Percentiles rank a stretch among this genome's conserved stretches.
Conservation (phyloP, 1,140 invertebrate species). For the Idris sp. region DNA sequence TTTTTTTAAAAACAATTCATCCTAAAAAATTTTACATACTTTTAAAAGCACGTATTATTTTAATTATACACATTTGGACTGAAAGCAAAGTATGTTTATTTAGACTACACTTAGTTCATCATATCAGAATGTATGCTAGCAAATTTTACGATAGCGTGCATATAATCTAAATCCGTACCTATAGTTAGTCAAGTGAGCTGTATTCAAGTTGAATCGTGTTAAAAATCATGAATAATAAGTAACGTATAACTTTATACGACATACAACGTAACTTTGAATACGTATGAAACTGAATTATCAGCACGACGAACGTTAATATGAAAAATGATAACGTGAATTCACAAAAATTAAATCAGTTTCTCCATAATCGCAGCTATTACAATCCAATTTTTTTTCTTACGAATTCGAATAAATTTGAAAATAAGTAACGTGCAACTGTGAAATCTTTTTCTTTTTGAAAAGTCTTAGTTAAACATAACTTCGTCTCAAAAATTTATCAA, state of each 20-base stretch:
- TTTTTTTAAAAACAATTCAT: no score
- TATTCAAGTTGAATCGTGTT: constrained; percentile 17
- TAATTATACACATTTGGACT: no score
- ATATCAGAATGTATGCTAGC: neutral
- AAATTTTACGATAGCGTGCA: constrained; percentile 16
- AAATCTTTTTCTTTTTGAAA: constrained; percentile 18
- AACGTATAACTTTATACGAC: constrained; percentile 6
- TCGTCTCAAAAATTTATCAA: constrained; percentile 20
- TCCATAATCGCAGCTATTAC: neutral
- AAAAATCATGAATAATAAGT: constrained; percentile 37
- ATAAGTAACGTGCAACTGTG: neutral
- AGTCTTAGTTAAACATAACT: constrained; percentile 25
- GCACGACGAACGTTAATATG: neutral
- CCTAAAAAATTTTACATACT: no score
- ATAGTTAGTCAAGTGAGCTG: constrained; percentile 12
- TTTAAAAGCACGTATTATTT: no score
- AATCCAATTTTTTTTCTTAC: neutral
- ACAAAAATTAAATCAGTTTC: no score
- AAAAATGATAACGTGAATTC: no score
- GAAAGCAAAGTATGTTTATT: no score
- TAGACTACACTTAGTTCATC: no score
- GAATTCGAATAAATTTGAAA: constrained; percentile 8
- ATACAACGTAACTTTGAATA: constrained; percentile 12
- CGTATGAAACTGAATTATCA: constrained; percentile 10
- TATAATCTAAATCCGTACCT: constrained; percentile 30